Evolutionary conservation across 2,888 invertebrate genomes (phyloP).

Genomic region (Electrophaes corylata): DNA sequence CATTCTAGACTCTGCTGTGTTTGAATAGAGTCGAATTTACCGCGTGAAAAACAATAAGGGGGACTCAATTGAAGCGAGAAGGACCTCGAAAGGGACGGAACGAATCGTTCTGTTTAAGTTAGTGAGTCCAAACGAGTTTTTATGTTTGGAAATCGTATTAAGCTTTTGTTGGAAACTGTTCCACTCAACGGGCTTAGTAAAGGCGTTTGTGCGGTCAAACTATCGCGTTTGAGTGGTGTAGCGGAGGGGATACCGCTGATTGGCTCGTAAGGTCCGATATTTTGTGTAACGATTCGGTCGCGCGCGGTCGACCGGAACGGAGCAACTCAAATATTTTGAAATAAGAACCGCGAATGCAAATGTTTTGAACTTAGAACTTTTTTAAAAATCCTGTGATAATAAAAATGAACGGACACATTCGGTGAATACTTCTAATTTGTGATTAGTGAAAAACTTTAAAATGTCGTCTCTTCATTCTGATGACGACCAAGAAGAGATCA

Average conservation of each 20-base stretch:
- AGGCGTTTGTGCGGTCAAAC: constrained; percentile 82
- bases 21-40: constrained; percentile 36
- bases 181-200: constrained; percentile 82
- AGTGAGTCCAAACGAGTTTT: constrained; percentile 83
- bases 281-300: constrained; percentile 71
- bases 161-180: constrained; percentile 84
- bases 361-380: constrained; percentile 39
- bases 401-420: constrained; percentile 43
- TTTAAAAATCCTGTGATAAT: constrained; percentile 37
- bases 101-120: constrained; percentile 79
- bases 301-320: constrained; percentile 72
- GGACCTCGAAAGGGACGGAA: constrained; percentile 68
- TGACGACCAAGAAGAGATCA: constrained; percentile 88
- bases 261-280: constrained; percentile 72
- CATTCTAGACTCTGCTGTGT: constrained; percentile 41
- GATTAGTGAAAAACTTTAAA: constrained; percentile 37
- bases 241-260: constrained; percentile 75
- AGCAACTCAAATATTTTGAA: constrained; percentile 57
- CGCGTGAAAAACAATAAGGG: constrained; percentile 50
- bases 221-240: constrained; percentile 73
- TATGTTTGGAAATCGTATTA: constrained; percentile 84
- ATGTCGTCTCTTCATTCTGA: constrained; percentile 84
- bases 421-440: constrained; percentile 27
- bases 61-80: constrained; percentile 77
- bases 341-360: constrained; percentile 49